Conservation (phyloP, 2,888 invertebrate genomes). For the Caenorhabditis sp. region DNA sequence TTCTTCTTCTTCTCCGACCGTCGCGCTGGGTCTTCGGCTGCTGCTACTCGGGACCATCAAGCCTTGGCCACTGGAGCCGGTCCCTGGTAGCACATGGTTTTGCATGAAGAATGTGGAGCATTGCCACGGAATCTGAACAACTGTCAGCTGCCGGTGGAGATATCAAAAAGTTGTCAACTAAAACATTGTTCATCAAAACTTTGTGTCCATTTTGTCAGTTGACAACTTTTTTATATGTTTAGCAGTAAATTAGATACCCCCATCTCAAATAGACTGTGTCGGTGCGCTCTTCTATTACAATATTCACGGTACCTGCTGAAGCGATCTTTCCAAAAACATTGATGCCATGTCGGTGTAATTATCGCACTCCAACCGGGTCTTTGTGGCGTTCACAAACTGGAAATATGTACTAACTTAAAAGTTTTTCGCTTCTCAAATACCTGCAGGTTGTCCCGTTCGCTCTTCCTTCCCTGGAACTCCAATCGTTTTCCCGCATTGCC, state of each 20-base stretch:
- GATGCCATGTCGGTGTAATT: constrained; percentile 41
- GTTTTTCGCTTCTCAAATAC: not conserved
- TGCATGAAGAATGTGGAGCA: constrained; percentile 53
- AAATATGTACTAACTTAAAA: not conserved
- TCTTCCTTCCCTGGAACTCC: constrained; percentile 72
- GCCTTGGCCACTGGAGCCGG: not conserved
- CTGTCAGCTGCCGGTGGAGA: no score
- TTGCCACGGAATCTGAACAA: constrained; percentile 51
- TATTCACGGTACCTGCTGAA: constrained; percentile 16
- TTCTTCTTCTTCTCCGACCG: not conserved
- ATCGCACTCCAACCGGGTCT: constrained; percentile 49
- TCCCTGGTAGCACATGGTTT: constrained; percentile 45
- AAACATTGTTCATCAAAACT: not conserved
- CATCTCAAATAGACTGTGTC: not conserved
- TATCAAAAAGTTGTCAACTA: no score
- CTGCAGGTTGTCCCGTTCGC: constrained; percentile 67
- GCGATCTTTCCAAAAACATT: constrained; percentile 31
- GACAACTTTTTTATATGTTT: no score
- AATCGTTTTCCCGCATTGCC: constrained; percentile 70
- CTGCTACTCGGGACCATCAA: constrained; percentile 6
- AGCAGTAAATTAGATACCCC: not conserved
- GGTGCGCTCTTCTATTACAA: not conserved
- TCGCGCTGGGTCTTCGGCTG: not conserved
- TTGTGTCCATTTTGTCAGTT: not conserved
- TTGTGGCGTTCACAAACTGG: constrained; percentile 60